Evolutionary conservation across 2,888 invertebrate genomes (phyloP).

Genomic region (Hirtodrosophila alboralis): DNA sequence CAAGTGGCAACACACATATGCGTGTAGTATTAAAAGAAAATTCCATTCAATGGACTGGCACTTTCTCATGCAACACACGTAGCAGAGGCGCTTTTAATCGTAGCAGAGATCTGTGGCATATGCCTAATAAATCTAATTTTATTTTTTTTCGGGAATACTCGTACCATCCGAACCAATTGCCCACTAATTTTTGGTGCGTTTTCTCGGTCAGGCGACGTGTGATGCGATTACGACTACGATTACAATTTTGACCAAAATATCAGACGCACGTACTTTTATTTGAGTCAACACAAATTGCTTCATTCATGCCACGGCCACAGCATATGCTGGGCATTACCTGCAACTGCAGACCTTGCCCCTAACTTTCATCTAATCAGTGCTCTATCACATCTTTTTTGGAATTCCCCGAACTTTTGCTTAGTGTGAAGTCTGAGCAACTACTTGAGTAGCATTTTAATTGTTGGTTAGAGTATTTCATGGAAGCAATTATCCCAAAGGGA

Average conservation of each 20-base stretch:
- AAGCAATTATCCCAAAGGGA: constrained; percentile 58
- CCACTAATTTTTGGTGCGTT: constrained; percentile 73
- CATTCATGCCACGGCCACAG: constrained; percentile 51
- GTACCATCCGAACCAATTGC: constrained; percentile 60
- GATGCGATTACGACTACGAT: constrained; percentile 53
- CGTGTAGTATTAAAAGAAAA: constrained; percentile 56
- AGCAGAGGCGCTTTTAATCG: constrained; percentile 51
- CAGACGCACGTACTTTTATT: constrained; percentile 54
- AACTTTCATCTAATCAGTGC: constrained; percentile 47
- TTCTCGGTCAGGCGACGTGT: constrained; percentile 64
- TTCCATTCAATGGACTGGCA: constrained; percentile 49
- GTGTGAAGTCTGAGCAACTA: constrained; percentile 49
- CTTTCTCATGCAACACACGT: constrained; percentile 66
- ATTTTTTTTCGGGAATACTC: background rate
- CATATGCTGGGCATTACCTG: constrained; percentile 52
- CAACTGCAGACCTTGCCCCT: constrained; percentile 4
- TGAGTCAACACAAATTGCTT: constrained; percentile 67
- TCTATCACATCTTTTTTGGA: constrained; percentile 43
- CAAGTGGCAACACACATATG: constrained; percentile 28
- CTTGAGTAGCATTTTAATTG: constrained; percentile 72
- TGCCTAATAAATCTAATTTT: constrained; percentile 72
- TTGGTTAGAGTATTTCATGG: constrained; percentile 58
- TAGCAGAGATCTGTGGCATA: constrained; percentile 65
- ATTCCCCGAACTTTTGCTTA: constrained; percentile 34
- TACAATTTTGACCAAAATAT: constrained; percentile 46